phyloP scores from a whole-genome alignment of 2,888 invertebrate species.

The Sinohyriopsis cumingii region DNA sequence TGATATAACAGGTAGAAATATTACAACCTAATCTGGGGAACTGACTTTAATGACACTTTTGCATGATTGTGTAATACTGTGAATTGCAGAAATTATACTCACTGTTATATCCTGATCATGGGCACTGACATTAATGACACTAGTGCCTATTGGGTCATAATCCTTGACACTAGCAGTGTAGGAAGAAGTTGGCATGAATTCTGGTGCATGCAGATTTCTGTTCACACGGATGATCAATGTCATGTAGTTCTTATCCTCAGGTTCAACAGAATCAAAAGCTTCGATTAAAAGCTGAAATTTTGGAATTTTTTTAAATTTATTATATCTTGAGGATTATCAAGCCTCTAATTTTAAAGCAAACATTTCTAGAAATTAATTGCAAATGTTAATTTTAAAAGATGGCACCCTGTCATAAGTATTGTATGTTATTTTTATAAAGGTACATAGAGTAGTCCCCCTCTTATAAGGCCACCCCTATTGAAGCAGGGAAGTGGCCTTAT shows the following conservation, averaged over 20 bases:
- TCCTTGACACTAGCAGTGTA: conserved; percentile 55
- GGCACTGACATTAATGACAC: conserved; percentile 51
- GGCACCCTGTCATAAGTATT: too few species aligned
- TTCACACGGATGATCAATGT: conserved; percentile 54
- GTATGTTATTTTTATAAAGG: too few species aligned
- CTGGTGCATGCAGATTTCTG: conserved; percentile 57
- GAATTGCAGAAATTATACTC: conserved; percentile 12
- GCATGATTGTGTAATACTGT: not conserved
- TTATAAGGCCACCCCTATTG: too few species aligned
- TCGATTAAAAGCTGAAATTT: conserved; percentile 53
- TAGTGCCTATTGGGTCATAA: conserved; percentile 57
- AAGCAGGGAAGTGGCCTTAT: too few species aligned
- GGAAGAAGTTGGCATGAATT: conserved; percentile 33
- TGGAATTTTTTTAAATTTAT: too few species aligned
- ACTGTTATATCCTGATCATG: conserved; percentile 60
- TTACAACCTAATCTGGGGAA: too few species aligned
- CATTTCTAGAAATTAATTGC: too few species aligned
- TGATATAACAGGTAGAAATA: too few species aligned
- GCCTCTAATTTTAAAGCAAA: too few species aligned
- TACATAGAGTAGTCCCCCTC: too few species aligned
- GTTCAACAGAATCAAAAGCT: conserved; percentile 56
- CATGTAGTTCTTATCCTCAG: conserved; percentile 45
- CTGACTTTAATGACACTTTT: not conserved
- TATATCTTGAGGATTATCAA: too few species aligned
- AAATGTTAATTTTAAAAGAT: too few species aligned